These are phyloP conservation scores for Leucozona laternaria DNA, from an alignment of 2,888 invertebrate genomes.

Conservation along the genomic window DNA sequence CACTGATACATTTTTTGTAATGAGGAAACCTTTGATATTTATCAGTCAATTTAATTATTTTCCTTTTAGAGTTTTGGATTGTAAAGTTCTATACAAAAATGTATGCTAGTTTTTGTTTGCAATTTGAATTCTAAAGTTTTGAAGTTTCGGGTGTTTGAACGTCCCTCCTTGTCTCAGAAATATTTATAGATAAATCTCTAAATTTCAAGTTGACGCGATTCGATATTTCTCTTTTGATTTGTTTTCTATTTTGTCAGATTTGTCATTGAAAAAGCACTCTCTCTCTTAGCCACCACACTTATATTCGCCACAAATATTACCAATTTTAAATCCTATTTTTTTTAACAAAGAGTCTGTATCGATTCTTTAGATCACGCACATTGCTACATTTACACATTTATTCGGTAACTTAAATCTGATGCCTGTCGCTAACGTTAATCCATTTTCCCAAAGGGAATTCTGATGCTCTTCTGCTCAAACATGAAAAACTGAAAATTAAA, in stretches of 20 bases:
- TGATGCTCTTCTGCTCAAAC: background rate
- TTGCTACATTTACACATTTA: slow-evolving; percentile 54
- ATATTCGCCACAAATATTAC: background rate
- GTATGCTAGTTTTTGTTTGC: too few relatives aligned
- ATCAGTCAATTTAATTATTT: too few relatives aligned
- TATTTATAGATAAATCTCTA: too few relatives aligned
- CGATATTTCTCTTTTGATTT: background rate
- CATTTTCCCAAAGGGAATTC: slow-evolving; percentile 46
- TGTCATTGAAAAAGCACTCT: background rate
- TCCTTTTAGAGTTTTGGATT: too few relatives aligned
- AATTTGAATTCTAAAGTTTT: too few relatives aligned
- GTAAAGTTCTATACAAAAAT: too few relatives aligned
- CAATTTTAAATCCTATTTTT: slow-evolving; percentile 41
- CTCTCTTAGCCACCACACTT: background rate
- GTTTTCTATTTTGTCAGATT: background rate
- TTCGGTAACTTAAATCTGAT: slow-evolving; percentile 68
- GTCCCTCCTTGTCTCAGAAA: too few relatives aligned
- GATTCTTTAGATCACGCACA: slow-evolving; percentile 45
- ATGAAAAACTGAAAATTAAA: background rate
- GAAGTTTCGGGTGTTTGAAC: too few relatives aligned
- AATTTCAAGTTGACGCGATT: too few relatives aligned
- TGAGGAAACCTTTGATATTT: too few relatives aligned
- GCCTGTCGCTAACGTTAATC: slow-evolving; percentile 58
- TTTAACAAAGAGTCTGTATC: slow-evolving; percentile 45
- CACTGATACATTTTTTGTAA: too few relatives aligned